phyloP scores from a whole-genome alignment of 2,797 vertebrate genomes.

The Crocidura indochinensis region DNA sequence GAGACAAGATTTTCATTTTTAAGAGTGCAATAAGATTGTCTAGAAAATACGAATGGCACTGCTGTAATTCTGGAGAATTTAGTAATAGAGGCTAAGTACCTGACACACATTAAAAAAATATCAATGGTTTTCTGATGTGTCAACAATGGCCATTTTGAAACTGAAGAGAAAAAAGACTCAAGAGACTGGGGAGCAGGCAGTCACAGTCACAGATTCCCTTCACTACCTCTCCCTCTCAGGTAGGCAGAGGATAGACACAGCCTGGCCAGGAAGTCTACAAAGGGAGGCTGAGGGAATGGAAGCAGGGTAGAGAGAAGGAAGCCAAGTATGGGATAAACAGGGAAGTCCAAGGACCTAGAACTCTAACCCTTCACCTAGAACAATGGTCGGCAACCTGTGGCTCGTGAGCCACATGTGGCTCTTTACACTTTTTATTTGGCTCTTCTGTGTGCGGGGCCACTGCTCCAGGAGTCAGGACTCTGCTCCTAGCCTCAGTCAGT shows the following conservation, averaged over 20 bases:
- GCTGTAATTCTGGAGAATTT: neutral
- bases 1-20: neutral
- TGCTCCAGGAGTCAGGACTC: too few relatives aligned
- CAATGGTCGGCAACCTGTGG: too few relatives aligned
- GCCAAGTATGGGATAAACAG: neutral
- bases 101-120: neutral
- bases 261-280: neutral
- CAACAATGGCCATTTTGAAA: slow-evolving; percentile 27
- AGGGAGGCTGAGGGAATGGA: neutral
- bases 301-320: neutral
- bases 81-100: neutral
- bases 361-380: too few relatives aligned
- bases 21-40: neutral
- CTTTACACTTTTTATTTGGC: too few relatives aligned
- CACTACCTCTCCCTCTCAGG: neutral
- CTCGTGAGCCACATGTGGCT: too few relatives aligned
- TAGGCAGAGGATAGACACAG: too few relatives aligned
- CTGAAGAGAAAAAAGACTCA: neutral
- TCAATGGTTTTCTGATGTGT: neutral
- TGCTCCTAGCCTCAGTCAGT: too few relatives aligned
- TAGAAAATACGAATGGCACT: neutral
- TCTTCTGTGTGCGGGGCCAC: too few relatives aligned
- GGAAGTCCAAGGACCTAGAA: neutral
- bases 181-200: neutral
- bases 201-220: neutral